A percentile compares a stretch with the other conserved stretches of the same genome.
These are phyloP conservation scores for Tubiluchus corallicola DNA, from an alignment of 2,888 invertebrate species.

Conservation along the genomic window DNA sequence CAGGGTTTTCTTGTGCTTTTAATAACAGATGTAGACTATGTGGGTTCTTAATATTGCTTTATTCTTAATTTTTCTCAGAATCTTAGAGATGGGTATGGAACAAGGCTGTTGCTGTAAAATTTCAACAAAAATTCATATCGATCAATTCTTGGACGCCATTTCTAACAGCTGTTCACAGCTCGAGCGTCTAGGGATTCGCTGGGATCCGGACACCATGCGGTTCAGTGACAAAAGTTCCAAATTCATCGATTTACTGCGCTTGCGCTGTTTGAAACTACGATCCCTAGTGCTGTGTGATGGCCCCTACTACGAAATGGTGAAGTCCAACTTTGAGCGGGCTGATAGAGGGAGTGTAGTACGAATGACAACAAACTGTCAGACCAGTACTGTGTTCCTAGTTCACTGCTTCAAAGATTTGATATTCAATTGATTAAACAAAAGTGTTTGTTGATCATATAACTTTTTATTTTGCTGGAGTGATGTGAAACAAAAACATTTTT, in stretches of 20 bases:
- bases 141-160: conserved; percentile 92
- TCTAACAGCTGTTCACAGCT: conserved; percentile 73
- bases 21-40: too few relatives aligned
- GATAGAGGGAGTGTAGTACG: conserved; percentile 89
- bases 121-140: conserved; percentile 52
- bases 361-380: conserved; percentile 85
- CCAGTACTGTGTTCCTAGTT: conserved; percentile 78
- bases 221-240: conserved; percentile 99
- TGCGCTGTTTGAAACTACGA: conserved; percentile 76
- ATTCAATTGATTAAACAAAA: conserved; percentile 84
- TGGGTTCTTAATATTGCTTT: too few relatives aligned
- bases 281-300: conserved; percentile 92
- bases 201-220: conserved; percentile 95
- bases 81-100: conserved; percentile 88
- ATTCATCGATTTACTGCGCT: conserved; percentile 87
- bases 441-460: too few relatives aligned
- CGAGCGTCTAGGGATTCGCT: conserved; percentile 79
- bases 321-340: conserved; percentile 96
- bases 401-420: conserved; percentile 83
- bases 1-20: too few relatives aligned
- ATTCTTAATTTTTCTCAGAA: conserved; percentile 38
- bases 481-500: too few relatives aligned
- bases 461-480: too few relatives aligned
- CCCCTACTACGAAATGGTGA: conserved; percentile 94
- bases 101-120: conserved; percentile 91